Conservation (phyloP, 2,888 invertebrate species). For the Caenorhabditis doughertyi region DNA sequence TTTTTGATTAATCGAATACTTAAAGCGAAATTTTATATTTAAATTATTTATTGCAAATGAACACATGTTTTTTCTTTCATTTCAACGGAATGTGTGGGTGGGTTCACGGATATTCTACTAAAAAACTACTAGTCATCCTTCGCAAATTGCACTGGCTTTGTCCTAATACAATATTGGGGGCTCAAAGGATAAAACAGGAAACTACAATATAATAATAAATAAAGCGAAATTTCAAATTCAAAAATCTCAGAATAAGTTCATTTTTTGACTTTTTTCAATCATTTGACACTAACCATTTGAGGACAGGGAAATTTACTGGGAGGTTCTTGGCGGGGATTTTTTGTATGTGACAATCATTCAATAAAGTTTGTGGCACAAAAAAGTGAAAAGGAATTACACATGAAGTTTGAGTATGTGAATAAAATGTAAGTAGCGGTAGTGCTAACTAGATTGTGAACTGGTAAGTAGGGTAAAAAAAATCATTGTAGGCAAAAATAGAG, state of each 20-base stretch:
- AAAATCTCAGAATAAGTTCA: conserved; percentile 22
- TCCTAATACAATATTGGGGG: conserved; percentile 2
- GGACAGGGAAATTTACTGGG: not conserved
- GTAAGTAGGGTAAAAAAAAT: conserved; percentile 10
- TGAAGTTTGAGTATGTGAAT: not conserved
- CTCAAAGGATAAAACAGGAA: not conserved
- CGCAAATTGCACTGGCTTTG: conserved; percentile 24
- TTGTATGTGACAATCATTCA: not conserved
- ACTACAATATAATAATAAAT: conserved; percentile 8
- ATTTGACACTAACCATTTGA: conserved; percentile 32
- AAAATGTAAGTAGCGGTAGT: conserved; percentile 2
- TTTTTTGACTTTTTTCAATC: conserved; percentile 9
- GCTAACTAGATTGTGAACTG: not conserved
- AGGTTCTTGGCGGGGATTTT: conserved; percentile 3
- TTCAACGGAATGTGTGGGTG: conserved; percentile 26
- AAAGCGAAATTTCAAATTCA: conserved; percentile 6
- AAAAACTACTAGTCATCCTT: not conserved
- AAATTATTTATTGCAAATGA: conserved; percentile 21
- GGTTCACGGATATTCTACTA: conserved; percentile 4
- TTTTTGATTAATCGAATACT: not conserved
- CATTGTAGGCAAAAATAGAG: not conserved
- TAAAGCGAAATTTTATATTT: not conserved
- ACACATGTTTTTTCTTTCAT: not conserved
- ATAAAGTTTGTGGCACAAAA: conserved; percentile 20
- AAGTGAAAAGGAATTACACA: conserved; percentile 38